Evolutionary conservation across 2,888 invertebrate genomes (phyloP).

Genomic region (Prosopocoilus inquinatus): DNA sequence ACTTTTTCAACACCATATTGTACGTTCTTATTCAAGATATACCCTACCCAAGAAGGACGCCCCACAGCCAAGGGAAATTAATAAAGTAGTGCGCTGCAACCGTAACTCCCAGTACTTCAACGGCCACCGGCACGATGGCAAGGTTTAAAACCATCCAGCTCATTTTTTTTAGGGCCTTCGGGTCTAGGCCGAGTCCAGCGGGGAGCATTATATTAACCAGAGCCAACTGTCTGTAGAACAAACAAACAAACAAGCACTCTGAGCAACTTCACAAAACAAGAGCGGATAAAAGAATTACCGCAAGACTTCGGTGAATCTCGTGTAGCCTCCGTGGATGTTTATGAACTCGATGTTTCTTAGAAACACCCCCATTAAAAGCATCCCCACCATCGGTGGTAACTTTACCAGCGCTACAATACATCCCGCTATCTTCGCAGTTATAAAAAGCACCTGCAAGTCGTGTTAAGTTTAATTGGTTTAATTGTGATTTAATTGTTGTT

Average conservation of each 20-base stretch:
- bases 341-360: conserved; percentile 54
- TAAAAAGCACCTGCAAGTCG: conserved; percentile 33
- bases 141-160: conserved; percentile 57
- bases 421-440: conserved; percentile 35
- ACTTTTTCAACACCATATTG: conserved; percentile 35
- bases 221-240: conserved; percentile 58
- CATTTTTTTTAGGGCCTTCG: conserved; percentile 56
- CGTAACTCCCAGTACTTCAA: conserved; percentile 56
- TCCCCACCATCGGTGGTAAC: conserved; percentile 61
- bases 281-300: conserved; percentile 44
- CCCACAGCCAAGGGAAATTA: conserved; percentile 63
- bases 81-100: conserved; percentile 56
- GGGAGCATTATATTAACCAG: conserved; percentile 63
- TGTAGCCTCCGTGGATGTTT: conserved; percentile 49
- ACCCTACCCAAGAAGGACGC: conserved; percentile 53
- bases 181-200: conserved; percentile 65
- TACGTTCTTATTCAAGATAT: conserved; percentile 20
- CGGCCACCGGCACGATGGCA: conserved; percentile 60
- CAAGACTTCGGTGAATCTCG: conserved; percentile 51
- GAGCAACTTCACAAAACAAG: too few relatives aligned
- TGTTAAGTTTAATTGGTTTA: background rate
- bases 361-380: conserved; percentile 60
- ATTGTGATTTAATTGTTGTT: background rate
- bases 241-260: background rate
- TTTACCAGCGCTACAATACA: conserved; percentile 27